Conservation (phyloP, 2,888 invertebrate genomes). For the Conops quadrifasciatus region DNA sequence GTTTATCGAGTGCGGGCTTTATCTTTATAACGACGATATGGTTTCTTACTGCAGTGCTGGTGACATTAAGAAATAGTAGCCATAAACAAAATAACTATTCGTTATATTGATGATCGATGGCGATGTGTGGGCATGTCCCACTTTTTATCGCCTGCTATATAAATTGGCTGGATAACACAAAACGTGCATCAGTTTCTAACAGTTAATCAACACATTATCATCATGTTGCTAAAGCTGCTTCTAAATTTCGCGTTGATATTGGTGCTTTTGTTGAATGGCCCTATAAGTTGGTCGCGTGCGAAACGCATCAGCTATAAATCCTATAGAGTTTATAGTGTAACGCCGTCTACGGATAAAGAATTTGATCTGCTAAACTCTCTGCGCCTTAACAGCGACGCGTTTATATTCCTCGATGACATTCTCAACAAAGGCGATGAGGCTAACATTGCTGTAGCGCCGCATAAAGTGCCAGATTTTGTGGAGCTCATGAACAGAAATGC, state of each 20-base stretch:
- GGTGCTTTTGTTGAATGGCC: too few species aligned
- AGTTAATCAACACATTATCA: too few species aligned
- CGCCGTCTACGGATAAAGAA: conserved; percentile 66
- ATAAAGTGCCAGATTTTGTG: conserved; percentile 47
- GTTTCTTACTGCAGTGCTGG: too few species aligned
- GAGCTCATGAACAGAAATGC: conserved; percentile 35
- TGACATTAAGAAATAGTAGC: too few species aligned
- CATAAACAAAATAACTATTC: too few species aligned
- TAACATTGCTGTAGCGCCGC: conserved; percentile 63
- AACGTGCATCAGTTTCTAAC: too few species aligned
- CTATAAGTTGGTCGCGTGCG: neutral
- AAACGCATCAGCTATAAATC: conserved; percentile 65
- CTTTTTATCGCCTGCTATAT: conserved; percentile 44
- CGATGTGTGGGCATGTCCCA: too few species aligned
- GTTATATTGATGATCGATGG: too few species aligned
- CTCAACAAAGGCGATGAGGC: conserved; percentile 56
- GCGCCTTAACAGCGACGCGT: conserved; percentile 53
- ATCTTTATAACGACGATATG: too few species aligned
- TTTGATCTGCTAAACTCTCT: conserved; percentile 66
- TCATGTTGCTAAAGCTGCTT: too few species aligned
- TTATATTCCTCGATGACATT: conserved; percentile 66
- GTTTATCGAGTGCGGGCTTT: too few species aligned
- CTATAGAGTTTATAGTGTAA: conserved; percentile 70
- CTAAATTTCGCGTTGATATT: too few species aligned
- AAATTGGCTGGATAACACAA: conserved; percentile 12